A percentile compares a stretch with the other conserved stretches of the same genome.
These are phyloP conservation scores for Ptychochromis oligacanthus DNA, from an alignment of 2,113 vertebrate species.

Conservation along the genomic window DNA sequence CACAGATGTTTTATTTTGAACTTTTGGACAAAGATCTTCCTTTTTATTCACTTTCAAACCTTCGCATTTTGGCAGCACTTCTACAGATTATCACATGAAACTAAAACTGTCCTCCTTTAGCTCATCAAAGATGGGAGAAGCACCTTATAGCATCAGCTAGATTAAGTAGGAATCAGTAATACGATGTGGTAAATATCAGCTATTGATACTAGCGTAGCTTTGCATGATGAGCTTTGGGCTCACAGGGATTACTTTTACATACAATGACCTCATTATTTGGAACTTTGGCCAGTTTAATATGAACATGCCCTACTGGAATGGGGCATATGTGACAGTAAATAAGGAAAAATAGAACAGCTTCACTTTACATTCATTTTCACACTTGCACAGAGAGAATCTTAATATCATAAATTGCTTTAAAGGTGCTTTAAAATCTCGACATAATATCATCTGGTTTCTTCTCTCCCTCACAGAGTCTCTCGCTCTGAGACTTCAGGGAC, in stretches of 20 bases:
- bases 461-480: conserved; percentile 66
- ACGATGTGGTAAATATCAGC: neutral
- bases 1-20: neutral
- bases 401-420: too few relatives aligned
- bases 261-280: neutral
- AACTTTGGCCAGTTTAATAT: neutral
- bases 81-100: too few relatives aligned
- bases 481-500: conserved; percentile 66
- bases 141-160: neutral
- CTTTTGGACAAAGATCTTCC: neutral
- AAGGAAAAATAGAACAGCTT: neutral
- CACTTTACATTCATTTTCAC: neutral
- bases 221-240: neutral
- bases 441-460: neutral
- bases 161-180: too few relatives aligned
- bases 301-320: neutral
- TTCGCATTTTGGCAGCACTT: too few relatives aligned
- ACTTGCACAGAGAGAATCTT: neutral
- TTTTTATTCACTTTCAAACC: neutral
- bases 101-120: neutral
- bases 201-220: neutral
- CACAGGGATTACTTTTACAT: neutral
- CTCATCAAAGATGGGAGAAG: neutral
- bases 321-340: neutral
- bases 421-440: neutral